Percentiles rank a stretch among this genome's conserved stretches.
phyloP scores from a whole-genome alignment of 2,797 vertebrate genomes.

The Antennarius maculatus region DNA sequence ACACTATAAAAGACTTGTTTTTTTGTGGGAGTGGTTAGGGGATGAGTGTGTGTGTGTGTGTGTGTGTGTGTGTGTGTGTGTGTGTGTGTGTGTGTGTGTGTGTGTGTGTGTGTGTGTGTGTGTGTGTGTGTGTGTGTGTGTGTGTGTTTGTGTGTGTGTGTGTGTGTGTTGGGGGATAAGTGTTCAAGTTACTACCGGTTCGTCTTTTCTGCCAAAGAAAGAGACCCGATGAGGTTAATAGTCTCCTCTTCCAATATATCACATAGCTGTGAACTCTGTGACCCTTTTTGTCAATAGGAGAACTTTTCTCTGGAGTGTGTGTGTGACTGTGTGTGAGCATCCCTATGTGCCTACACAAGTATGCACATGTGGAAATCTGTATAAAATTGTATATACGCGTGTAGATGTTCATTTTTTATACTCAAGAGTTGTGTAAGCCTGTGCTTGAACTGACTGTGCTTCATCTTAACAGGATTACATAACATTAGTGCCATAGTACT shows the following conservation, averaged over 20 bases:
- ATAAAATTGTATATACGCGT: constrained; percentile 45
- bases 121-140: constrained; percentile 52
- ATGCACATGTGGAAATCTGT: constrained; percentile 57
- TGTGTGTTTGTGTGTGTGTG: constrained; percentile 50
- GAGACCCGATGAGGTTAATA: constrained; percentile 90
- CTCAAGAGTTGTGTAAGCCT: constrained; percentile 34
- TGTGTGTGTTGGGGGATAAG: constrained; percentile 75
- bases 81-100: constrained; percentile 47
- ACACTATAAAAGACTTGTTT: constrained; percentile 93
- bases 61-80: constrained; percentile 62
- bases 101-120: constrained; percentile 47
- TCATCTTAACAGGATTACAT: constrained; percentile 47
- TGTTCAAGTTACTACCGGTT: constrained; percentile 87
- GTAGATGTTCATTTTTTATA: constrained; percentile 30
- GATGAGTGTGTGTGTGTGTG: constrained; percentile 66
- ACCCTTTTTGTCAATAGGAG: constrained; percentile 88
- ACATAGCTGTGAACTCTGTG: constrained; percentile 91
- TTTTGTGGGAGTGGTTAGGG: constrained; percentile 83
- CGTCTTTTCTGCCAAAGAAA: constrained; percentile 85
- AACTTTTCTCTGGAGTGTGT: constrained; percentile 82
- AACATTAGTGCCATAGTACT: constrained; percentile 20
- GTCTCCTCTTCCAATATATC: constrained; percentile 90
- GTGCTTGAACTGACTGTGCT: constrained; percentile 32
- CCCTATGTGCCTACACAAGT: constrained; percentile 49
- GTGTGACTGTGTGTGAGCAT: constrained; percentile 63